These are phyloP conservation scores for Hafferia zeledoni DNA, from an alignment of 2,797 vertebrate genomes.

Conservation along the genomic window DNA sequence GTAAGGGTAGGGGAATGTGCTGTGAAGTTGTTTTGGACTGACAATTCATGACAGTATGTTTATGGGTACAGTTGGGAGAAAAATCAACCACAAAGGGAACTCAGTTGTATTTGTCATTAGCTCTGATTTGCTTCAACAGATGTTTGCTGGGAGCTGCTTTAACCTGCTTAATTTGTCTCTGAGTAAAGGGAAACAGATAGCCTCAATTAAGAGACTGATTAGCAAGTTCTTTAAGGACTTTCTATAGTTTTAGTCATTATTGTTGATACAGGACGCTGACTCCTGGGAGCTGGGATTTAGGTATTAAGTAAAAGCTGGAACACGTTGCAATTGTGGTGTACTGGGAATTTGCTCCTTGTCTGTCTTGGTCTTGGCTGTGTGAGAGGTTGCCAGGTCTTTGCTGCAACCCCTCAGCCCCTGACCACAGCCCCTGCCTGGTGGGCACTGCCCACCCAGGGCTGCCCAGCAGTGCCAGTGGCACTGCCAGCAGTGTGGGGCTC, in stretches of 20 bases:
- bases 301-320: neutral
- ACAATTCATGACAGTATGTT: slow-evolving; percentile 12
- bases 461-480: neutral
- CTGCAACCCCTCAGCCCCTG: neutral
- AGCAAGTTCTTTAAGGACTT: slow-evolving; percentile 75
- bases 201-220: slow-evolving; percentile 71
- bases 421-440: neutral
- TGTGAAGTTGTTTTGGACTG: neutral
- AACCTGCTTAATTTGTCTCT: slow-evolving; percentile 75
- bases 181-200: slow-evolving; percentile 70
- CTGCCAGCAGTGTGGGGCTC: neutral
- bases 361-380: neutral
- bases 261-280: slow-evolving; percentile 48
- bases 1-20: neutral
- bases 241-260: slow-evolving; percentile 61
- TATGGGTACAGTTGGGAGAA: slow-evolving; percentile 51
- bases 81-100: slow-evolving; percentile 51
- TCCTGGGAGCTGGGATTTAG: slow-evolving; percentile 29
- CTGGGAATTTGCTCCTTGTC: neutral
- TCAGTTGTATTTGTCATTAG: slow-evolving; percentile 71
- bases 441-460: neutral
- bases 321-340: neutral
- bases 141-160: slow-evolving; percentile 72
- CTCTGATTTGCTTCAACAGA: slow-evolving; percentile 74
- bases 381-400: neutral